These are phyloP conservation scores for Geococcyx californianus DNA, from an alignment of 2,113 vertebrate species.

Conservation along the genomic window DNA sequence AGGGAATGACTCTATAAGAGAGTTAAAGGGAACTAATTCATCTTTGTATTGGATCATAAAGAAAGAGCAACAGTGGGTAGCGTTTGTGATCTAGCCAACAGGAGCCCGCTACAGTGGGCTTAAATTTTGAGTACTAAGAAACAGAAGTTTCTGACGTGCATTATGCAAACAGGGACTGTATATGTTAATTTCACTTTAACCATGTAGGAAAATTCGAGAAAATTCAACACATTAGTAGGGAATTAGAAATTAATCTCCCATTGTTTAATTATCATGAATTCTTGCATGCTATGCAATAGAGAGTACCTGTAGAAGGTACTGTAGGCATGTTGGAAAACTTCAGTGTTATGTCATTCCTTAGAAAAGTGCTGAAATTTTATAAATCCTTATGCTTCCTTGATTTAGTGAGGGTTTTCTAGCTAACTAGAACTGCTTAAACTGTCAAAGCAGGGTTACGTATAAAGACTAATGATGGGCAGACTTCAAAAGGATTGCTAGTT, in stretches of 20 bases:
- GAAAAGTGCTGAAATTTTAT: not conserved
- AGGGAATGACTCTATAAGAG: not conserved
- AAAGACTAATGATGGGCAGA: not conserved
- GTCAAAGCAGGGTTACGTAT: not conserved
- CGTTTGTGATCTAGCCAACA: not conserved
- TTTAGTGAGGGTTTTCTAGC: not conserved
- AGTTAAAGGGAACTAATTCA: not conserved
- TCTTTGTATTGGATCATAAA: not conserved
- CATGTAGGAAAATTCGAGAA: not conserved
- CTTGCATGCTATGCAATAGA: not conserved
- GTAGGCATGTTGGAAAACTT: not conserved
- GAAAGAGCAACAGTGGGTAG: not conserved
- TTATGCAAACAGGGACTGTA: not conserved
- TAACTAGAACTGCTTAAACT: not conserved
- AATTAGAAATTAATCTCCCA: not conserved
- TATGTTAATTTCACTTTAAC: not conserved
- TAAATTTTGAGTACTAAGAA: not conserved
- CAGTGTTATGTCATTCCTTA: not conserved
- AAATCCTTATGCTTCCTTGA: not conserved
- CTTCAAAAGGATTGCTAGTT: not conserved
- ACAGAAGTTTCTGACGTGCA: not conserved
- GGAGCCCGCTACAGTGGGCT: not conserved
- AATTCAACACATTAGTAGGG: not conserved
- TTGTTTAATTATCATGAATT: not conserved
- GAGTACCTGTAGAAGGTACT: not conserved